A percentile compares a stretch with the other conserved stretches of the same genome.
phyloP scores from a whole-genome alignment of 2,888 invertebrate species.

The Sminthurinus aureus region DNA sequence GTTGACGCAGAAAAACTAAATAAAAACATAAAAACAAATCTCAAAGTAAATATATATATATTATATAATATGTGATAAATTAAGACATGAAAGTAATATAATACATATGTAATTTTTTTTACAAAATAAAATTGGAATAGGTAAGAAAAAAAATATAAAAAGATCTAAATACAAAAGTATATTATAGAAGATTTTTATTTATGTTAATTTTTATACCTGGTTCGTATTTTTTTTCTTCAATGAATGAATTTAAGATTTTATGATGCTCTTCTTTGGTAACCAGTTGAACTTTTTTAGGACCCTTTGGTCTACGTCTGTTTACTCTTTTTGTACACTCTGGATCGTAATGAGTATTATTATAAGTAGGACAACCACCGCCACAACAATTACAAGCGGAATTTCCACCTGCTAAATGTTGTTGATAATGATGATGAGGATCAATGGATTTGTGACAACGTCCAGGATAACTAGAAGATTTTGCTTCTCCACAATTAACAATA shows the following conservation, averaged over 20 bases:
- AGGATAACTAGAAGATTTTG: conserved; percentile 9
- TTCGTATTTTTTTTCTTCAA: conserved; percentile 38
- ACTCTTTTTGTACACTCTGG: conserved; percentile 21
- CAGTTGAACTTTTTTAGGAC: conserved; percentile 40
- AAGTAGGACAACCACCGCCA: conserved; percentile 12
- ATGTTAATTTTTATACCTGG: conserved; percentile 16
- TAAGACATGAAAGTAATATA: no score
- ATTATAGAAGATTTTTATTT: no score
- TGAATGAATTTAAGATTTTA: conserved; percentile 34
- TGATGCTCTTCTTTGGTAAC: conserved; percentile 46
- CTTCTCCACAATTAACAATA: conserved; percentile 41
- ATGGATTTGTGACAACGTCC: background rate
- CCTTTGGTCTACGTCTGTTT: conserved; percentile 34
- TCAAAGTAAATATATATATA: no score
- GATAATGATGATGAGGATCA: background rate
- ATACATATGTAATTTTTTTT: no score
- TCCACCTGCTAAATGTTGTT: background rate
- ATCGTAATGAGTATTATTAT: background rate
- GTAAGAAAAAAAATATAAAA: no score
- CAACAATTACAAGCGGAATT: conserved; percentile 12
- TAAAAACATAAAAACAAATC: background rate
- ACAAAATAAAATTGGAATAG: no score
- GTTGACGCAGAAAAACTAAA: background rate
- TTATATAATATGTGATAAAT: no score
- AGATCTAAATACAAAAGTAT: no score